phyloP scores from a whole-genome alignment of 2,888 invertebrate genomes.

The Amphipyra berbera region DNA sequence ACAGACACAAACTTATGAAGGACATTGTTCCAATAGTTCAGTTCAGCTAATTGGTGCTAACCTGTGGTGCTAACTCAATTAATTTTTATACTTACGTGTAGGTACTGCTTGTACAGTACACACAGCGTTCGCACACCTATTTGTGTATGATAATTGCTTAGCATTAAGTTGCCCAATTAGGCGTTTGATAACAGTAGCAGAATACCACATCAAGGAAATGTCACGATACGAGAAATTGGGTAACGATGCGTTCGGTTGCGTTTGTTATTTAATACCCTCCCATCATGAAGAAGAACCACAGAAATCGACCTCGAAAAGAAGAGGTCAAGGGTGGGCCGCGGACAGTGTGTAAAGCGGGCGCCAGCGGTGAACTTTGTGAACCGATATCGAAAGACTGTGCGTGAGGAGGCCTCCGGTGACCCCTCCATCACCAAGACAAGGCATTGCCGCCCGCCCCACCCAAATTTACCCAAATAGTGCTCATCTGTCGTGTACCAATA shows the following conservation, averaged over 20 bases:
- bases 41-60: slow-evolving; percentile 52
- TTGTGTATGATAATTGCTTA: slow-evolving; percentile 12
- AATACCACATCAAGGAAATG: slow-evolving; percentile 39
- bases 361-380: slow-evolving; percentile 49
- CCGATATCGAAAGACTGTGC: slow-evolving; percentile 34
- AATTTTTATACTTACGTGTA: slow-evolving; percentile 4
- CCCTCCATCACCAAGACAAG: slow-evolving; percentile 22
- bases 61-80: slow-evolving; percentile 17
- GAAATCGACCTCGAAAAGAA: slow-evolving; percentile 59
- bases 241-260: slow-evolving; percentile 22
- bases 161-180: slow-evolving; percentile 15
- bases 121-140: slow-evolving; percentile 13
- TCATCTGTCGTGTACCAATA: slow-evolving; percentile 34
- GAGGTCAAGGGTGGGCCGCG: slow-evolving; percentile 61
- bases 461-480: slow-evolving; percentile 46
- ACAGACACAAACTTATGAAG: slow-evolving; percentile 70
- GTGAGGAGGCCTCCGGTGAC: slow-evolving; percentile 34
- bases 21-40: slow-evolving; percentile 60
- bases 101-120: slow-evolving; percentile 4
- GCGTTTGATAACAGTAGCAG: slow-evolving; percentile 36
- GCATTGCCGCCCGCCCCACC: slow-evolving; percentile 8
- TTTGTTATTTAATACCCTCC: slow-evolving; percentile 44
- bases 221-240: slow-evolving; percentile 45
- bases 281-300: slow-evolving; percentile 55
- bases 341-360: slow-evolving; percentile 35